A percentile compares a stretch with the other conserved stretches of the same genome.
phyloP scores from a whole-genome alignment of 2,888 invertebrate genomes.

The Rhorus exstirpatorius region DNA sequence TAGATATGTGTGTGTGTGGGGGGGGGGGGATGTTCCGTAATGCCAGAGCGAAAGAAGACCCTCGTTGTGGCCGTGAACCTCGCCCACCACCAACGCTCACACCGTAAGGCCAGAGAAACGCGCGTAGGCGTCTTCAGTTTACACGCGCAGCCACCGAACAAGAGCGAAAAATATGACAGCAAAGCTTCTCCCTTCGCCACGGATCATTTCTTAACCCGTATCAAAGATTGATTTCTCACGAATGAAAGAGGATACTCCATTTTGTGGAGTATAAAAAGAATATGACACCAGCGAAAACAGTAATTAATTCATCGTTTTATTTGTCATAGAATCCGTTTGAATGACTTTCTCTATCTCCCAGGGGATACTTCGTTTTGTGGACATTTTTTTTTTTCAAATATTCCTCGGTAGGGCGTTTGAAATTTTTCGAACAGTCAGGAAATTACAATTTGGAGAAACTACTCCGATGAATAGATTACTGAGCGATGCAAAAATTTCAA shows the following conservation, averaged over 20 bases:
- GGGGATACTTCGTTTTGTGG: background rate
- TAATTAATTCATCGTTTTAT: background rate
- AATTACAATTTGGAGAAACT: too few relatives aligned
- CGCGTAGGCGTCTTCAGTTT: conserved; percentile 32
- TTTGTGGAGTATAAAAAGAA: background rate
- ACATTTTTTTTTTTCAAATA: background rate
- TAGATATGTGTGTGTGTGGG: background rate
- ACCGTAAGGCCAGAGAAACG: conserved; percentile 15
- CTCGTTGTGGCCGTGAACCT: conserved; percentile 43
- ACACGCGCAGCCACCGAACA: background rate
- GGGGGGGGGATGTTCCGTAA: background rate
- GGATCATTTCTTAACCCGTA: background rate
- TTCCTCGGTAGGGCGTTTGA: too few relatives aligned
- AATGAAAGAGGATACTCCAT: background rate
- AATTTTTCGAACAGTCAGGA: too few relatives aligned
- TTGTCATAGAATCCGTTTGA: background rate
- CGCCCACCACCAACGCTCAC: conserved; percentile 19
- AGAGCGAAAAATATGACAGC: background rate
- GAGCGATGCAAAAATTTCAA: too few relatives aligned
- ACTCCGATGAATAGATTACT: too few relatives aligned
- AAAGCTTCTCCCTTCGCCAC: background rate
- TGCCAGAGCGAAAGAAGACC: conserved; percentile 35
- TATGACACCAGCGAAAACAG: background rate
- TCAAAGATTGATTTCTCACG: background rate
- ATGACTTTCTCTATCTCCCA: background rate